Evolutionary conservation across 2,888 invertebrate genomes (phyloP).

Genomic region (Andrena dorsata): DNA sequence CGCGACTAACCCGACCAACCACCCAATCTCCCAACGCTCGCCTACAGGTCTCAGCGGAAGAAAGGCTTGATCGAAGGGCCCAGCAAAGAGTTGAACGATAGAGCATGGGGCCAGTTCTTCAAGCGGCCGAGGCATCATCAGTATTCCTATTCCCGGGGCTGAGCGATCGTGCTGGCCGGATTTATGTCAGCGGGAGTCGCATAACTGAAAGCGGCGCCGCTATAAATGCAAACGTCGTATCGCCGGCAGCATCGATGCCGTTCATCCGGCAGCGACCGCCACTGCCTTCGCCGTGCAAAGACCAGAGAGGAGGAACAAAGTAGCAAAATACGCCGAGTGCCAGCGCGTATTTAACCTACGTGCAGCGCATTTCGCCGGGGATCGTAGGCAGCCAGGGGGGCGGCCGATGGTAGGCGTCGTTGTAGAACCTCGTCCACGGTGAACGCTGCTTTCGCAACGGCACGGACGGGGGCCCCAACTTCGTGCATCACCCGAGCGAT

Average conservation of each 20-base stretch:
- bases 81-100: conserved; percentile 1
- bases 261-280: conserved; percentile 32
- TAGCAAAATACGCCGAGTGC: conserved; percentile 46
- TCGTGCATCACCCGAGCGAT: conserved; percentile 45
- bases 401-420: conserved; percentile 33
- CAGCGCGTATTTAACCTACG: conserved; percentile 60
- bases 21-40: neutral
- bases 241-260: conserved; percentile 45
- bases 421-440: conserved; percentile 28
- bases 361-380: conserved; percentile 57
- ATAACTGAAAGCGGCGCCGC: conserved; percentile 45
- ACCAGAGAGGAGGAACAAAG: conserved; percentile 39
- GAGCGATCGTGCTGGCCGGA: conserved; percentile 48
- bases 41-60: neutral
- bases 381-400: conserved; percentile 28
- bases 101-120: conserved; percentile 27
- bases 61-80: neutral
- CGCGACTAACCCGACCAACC: neutral
- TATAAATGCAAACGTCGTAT: conserved; percentile 56
- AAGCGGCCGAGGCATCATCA: conserved; percentile 37
- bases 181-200: conserved; percentile 45
- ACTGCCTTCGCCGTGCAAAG: conserved; percentile 29
- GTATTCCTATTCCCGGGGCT: conserved; percentile 37
- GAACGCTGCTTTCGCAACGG: conserved; percentile 60
- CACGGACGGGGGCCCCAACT: conserved; percentile 9